Percentiles rank a stretch among this genome's conserved stretches.
phyloP scores from a whole-genome alignment of 1,140 invertebrate genomes.

The Matsumurasca onukii region DNA sequence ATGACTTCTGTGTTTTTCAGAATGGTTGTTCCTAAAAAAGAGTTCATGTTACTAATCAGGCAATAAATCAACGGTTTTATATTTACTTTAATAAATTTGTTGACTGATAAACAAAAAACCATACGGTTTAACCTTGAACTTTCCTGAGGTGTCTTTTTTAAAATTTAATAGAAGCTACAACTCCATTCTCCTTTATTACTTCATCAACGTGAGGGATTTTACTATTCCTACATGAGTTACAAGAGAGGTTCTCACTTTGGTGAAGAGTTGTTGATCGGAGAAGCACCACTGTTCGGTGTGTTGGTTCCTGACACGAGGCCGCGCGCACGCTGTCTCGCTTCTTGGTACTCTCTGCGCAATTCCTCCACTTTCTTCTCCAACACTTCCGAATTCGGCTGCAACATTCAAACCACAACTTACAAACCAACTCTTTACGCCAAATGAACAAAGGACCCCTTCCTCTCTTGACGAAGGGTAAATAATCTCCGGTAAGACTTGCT shows the following conservation, averaged over 20 bases:
- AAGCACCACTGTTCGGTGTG: slow-evolving; percentile 64
- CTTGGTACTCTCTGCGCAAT: slow-evolving; percentile 70
- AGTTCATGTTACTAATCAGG: too few species aligned
- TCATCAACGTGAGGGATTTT: too few species aligned
- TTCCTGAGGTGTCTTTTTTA: too few species aligned
- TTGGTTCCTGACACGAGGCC: slow-evolving; percentile 54
- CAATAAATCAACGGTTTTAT: too few species aligned
- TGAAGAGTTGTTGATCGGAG: slow-evolving; percentile 52
- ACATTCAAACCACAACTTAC: slow-evolving; percentile 30
- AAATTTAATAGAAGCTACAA: too few species aligned
- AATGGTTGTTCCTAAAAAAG: slow-evolving; percentile 46
- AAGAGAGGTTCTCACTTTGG: slow-evolving; percentile 48
- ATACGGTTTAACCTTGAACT: too few species aligned
- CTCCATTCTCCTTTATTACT: too few species aligned
- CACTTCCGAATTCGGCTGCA: slow-evolving; percentile 68
- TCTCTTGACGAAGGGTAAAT: background rate
- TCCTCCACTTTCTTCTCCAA: slow-evolving; percentile 76
- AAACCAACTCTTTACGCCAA: background rate
- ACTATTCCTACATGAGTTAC: too few species aligned
- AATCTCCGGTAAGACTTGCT: background rate
- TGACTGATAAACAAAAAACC: too few species aligned
- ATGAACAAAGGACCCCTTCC: background rate
- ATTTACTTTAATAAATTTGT: too few species aligned
- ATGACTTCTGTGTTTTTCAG: slow-evolving; percentile 51
- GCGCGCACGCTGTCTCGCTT: slow-evolving; percentile 67